Conservation (phyloP, 1,140 invertebrate genomes). For the Zaprionus taronus region DNA sequence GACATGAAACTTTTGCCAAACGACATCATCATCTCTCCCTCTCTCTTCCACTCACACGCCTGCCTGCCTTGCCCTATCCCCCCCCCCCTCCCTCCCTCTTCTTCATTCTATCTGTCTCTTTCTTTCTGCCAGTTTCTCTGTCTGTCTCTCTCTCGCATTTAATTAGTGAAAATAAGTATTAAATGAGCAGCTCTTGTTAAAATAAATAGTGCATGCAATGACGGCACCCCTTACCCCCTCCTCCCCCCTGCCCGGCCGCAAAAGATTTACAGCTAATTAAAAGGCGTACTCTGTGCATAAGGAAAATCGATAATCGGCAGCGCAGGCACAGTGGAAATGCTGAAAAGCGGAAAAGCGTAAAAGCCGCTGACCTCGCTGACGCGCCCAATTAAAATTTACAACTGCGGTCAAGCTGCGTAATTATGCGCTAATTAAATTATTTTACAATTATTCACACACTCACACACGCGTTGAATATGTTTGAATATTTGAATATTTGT, state of each 20-base stretch:
- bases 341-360: conserved; percentile 12
- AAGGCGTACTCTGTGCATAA: conserved; percentile 49
- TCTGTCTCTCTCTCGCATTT: conserved; percentile 54
- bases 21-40: conserved; percentile 61
- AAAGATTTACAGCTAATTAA: conserved; percentile 79
- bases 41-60: conserved; percentile 1
- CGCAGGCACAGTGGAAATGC: neutral
- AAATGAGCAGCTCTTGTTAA: conserved; percentile 82
- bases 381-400: conserved; percentile 71
- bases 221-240: conserved; percentile 20
- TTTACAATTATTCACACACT: conserved; percentile 62
- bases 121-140: neutral
- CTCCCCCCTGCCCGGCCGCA: neutral
- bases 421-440: conserved; percentile 84
- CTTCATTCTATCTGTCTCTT: neutral
- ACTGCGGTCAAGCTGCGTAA: conserved; percentile 77
- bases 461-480: neutral
- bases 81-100: neutral
- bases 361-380: conserved; percentile 67
- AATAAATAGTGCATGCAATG: conserved; percentile 82
- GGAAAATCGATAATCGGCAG: conserved; percentile 61
- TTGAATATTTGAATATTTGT: conserved; percentile 63
- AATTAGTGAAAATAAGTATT: conserved; percentile 83
- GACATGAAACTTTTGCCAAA: conserved; percentile 78
- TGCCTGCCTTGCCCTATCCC: neutral